Percentiles rank a stretch among this genome's conserved stretches.
Evolutionary conservation across 2,888 invertebrate species (phyloP).

Genomic region (Coenonympha arcania): DNA sequence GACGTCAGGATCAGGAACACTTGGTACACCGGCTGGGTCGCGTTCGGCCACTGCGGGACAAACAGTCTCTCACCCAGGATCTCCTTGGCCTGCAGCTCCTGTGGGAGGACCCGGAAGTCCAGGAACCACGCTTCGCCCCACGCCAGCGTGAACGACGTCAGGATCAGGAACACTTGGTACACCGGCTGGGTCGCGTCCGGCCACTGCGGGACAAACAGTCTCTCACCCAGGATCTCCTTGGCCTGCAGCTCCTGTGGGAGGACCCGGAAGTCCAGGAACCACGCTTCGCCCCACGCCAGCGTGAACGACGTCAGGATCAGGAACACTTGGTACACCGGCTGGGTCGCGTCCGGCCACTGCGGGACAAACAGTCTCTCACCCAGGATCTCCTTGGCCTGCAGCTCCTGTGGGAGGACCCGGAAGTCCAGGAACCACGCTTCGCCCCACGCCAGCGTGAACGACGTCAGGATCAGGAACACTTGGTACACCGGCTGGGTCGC

Average conservation of each 20-base stretch:
- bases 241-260: constrained; percentile 88
- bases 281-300: constrained; percentile 92
- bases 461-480: constrained; percentile 77
- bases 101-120: no score
- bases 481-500: constrained; percentile 65
- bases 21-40: no score
- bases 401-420: constrained; percentile 89
- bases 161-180: no score
- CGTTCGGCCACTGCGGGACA: no score
- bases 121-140: no score
- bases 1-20: no score
- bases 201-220: no score
- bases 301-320: constrained; percentile 84
- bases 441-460: constrained; percentile 91
- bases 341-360: constrained; percentile 70
- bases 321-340: constrained; percentile 72
- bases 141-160: no score
- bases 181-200: no score
- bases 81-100: no score
- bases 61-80: no score
- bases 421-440: constrained; percentile 97
- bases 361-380: constrained; percentile 37
- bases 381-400: constrained; percentile 77
- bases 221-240: constrained; percentile 65
- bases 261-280: constrained; percentile 94